Conservation (phyloP, 1,140 invertebrate species). For the Archivesica marissinica region DNA sequence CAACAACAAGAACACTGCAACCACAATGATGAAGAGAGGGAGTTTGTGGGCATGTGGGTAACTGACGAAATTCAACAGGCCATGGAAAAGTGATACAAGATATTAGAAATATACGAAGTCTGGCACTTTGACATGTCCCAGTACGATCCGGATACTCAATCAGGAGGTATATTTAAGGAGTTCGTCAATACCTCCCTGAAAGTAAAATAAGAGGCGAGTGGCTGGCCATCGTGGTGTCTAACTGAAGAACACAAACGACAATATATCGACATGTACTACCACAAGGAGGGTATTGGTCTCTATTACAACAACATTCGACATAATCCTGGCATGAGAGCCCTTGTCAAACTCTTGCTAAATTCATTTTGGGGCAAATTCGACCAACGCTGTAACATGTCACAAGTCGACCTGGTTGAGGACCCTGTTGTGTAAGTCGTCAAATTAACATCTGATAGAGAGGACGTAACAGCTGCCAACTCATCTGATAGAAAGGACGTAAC, state of each 20-base stretch:
- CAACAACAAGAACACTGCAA: slow-evolving; percentile 21
- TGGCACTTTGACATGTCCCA: slow-evolving; percentile 77
- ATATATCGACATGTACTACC: slow-evolving; percentile 78
- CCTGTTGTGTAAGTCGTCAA: background rate
- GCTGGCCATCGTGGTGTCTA: slow-evolving; percentile 62
- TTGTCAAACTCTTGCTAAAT: slow-evolving; percentile 73
- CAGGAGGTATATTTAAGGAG: slow-evolving; percentile 63
- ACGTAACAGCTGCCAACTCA: background rate
- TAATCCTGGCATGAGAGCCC: slow-evolving; percentile 76
- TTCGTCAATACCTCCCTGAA: slow-evolving; percentile 72
- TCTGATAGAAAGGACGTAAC: slow-evolving; percentile 5
- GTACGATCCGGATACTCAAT: slow-evolving; percentile 58
- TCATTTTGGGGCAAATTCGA: slow-evolving; percentile 74
- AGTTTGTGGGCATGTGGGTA: slow-evolving; percentile 4
- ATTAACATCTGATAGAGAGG: background rate
- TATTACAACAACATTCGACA: slow-evolving; percentile 77
- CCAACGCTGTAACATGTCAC: slow-evolving; percentile 59
- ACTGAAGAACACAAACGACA: slow-evolving; percentile 43
- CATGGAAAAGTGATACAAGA: slow-evolving; percentile 7
- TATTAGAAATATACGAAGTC: slow-evolving; percentile 67
- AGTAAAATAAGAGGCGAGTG: slow-evolving; percentile 70
- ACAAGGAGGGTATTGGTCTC: slow-evolving; percentile 80
- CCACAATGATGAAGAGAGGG: slow-evolving; percentile 1
- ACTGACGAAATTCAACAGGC: slow-evolving; percentile 18
- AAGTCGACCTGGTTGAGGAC: slow-evolving; percentile 27